These are phyloP conservation scores for Bilobella aurantiaca DNA, from an alignment of 1,140 invertebrate species.

Conservation along the genomic window DNA sequence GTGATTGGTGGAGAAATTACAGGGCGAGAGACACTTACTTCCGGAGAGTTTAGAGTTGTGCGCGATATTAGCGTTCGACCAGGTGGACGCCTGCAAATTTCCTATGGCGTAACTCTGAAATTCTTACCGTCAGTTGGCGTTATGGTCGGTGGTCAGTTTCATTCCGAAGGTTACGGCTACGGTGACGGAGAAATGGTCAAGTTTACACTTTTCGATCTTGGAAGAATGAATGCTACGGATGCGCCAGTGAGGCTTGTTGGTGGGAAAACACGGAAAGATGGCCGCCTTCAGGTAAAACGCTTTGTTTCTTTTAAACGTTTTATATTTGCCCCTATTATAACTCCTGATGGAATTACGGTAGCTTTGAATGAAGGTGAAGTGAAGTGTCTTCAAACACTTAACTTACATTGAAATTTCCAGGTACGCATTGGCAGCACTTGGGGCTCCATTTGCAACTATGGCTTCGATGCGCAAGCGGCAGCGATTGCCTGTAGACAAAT, in stretches of 20 bases:
- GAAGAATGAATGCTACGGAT: slow-evolving; percentile 51
- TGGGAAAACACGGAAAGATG: slow-evolving; percentile 61
- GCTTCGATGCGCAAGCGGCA: slow-evolving; percentile 85
- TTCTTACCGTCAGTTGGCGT: slow-evolving; percentile 88
- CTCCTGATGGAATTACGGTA: no score
- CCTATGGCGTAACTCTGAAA: slow-evolving; percentile 66
- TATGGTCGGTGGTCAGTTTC: slow-evolving; percentile 85
- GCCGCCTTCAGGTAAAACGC: slow-evolving; percentile 57
- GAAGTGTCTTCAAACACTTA: not conserved
- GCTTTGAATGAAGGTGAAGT: no score
- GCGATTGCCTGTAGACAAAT: slow-evolving; percentile 90
- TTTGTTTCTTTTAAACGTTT: no score
- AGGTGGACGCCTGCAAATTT: slow-evolving; percentile 70
- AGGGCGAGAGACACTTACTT: slow-evolving; percentile 61
- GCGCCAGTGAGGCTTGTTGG: slow-evolving; percentile 64
- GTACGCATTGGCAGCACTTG: slow-evolving; percentile 69
- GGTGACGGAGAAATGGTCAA: slow-evolving; percentile 45
- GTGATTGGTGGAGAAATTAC: slow-evolving; percentile 76
- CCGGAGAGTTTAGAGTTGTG: slow-evolving; percentile 56
- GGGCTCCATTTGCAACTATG: slow-evolving; percentile 95
- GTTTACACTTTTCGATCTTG: slow-evolving; percentile 54
- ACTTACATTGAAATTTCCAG: slow-evolving; percentile 38
- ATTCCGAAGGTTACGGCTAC: slow-evolving; percentile 55
- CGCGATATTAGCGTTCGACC: slow-evolving; percentile 84
- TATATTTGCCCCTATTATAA: no score